A percentile compares a stretch with the other conserved stretches of the same genome.
Conservation (phyloP, 2,888 invertebrate species). For the Lottia scabra region DNA sequence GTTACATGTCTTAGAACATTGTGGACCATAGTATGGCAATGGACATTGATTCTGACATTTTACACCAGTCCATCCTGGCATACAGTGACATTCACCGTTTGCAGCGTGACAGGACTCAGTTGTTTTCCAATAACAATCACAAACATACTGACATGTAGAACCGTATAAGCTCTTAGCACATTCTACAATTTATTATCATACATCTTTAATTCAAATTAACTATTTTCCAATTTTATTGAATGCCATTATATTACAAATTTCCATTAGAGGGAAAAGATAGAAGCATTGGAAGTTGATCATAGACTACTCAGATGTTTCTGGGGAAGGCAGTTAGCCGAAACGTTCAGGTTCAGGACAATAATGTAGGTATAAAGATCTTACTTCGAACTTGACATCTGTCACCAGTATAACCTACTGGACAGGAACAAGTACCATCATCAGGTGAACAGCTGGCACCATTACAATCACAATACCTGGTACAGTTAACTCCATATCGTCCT, state of each 20-base stretch:
- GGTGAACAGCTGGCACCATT: slow-evolving; percentile 35
- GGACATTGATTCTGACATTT: slow-evolving; percentile 35
- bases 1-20: slow-evolving; percentile 40
- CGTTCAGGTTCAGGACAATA: too few relatives aligned
- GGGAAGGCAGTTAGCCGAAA: too few relatives aligned
- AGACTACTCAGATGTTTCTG: too few relatives aligned
- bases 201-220: too few relatives aligned
- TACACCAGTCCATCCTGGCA: slow-evolving; percentile 34
- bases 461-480: slow-evolving; percentile 34
- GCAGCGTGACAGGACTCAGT: not conserved
- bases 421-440: slow-evolving; percentile 36
- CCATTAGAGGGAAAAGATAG: too few relatives aligned
- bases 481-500: slow-evolving; percentile 35
- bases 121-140: not conserved
- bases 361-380: slow-evolving; percentile 17
- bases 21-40: slow-evolving; percentile 38
- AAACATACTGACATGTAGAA: not conserved
- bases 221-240: too few relatives aligned
- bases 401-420: slow-evolving; percentile 35
- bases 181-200: not conserved
- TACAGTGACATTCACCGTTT: slow-evolving; percentile 8
- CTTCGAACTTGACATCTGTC: slow-evolving; percentile 27
- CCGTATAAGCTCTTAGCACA: not conserved
- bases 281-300: too few relatives aligned
- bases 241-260: too few relatives aligned